Conservation (phyloP, 2,113 vertebrate species). For the Megalops atlanticus region DNA sequence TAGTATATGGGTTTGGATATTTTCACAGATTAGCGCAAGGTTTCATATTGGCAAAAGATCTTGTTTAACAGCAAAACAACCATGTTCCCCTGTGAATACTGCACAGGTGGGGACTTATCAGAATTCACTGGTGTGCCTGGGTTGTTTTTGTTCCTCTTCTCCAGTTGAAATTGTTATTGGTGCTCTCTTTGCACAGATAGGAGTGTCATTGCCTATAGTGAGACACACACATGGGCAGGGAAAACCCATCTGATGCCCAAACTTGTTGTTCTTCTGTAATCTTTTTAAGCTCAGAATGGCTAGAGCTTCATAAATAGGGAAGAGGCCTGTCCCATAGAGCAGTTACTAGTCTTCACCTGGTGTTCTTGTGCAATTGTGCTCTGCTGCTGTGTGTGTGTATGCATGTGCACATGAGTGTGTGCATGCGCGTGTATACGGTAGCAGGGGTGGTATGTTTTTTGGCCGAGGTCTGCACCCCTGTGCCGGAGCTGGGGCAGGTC, state of each 20-base stretch:
- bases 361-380: not conserved
- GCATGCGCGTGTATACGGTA: not conserved
- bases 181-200: no score
- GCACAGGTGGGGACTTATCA: no score
- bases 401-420: not conserved
- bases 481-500: conserved; percentile 19
- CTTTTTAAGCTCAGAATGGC: conserved; percentile 7
- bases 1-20: not conserved
- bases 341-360: no score
- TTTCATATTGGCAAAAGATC: no score
- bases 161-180: no score
- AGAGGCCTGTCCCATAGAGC: no score
- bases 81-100: no score
- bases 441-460: not conserved
- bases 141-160: no score
- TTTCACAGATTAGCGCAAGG: no score
- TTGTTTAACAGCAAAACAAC: no score
- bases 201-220: no score
- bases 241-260: not conserved
- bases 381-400: not conserved
- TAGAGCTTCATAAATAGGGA: not conserved
- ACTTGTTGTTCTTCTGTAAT: conserved; percentile 15
- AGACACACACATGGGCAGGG: conserved; percentile 1
- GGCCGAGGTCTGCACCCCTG: conserved; percentile 20
- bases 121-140: no score